Percentiles rank a stretch among this genome's conserved stretches.
Conservation (phyloP, 2,888 invertebrate species). For the Argyra leucocephala region DNA sequence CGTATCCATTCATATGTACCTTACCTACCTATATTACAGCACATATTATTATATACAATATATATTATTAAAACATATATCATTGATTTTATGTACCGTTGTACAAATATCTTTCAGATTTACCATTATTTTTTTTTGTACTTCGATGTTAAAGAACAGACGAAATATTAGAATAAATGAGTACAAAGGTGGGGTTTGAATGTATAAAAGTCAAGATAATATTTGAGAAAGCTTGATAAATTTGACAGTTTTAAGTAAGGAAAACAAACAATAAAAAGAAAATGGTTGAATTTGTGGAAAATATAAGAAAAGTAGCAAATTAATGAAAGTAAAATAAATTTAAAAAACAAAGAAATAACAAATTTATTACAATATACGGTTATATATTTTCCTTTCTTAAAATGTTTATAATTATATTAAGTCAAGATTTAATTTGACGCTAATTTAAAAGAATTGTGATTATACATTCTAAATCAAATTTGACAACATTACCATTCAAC, state of each 20-base stretch:
- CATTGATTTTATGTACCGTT: conserved; percentile 6
- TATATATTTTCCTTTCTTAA: no score
- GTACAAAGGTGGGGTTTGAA: not conserved
- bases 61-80: not conserved
- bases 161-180: not conserved
- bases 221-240: not conserved
- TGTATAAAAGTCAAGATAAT: conserved; percentile 1
- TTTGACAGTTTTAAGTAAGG: not conserved
- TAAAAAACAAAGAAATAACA: not conserved
- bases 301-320: not conserved
- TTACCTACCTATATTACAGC: no score
- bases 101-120: not conserved
- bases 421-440: no score
- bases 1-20: not conserved
- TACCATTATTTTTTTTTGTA: not conserved
- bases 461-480: no score
- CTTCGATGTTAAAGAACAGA: not conserved
- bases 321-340: not conserved
- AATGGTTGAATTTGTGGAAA: no score
- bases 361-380: no score
- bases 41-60: not conserved
- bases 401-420: no score
- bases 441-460: no score
- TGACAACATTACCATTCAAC: no score
- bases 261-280: not conserved